Base-by-base conservation (phyloP, 30 jellyfish, hydroid and myxozoan genomes). In the Hydractinia echinata region DNA sequence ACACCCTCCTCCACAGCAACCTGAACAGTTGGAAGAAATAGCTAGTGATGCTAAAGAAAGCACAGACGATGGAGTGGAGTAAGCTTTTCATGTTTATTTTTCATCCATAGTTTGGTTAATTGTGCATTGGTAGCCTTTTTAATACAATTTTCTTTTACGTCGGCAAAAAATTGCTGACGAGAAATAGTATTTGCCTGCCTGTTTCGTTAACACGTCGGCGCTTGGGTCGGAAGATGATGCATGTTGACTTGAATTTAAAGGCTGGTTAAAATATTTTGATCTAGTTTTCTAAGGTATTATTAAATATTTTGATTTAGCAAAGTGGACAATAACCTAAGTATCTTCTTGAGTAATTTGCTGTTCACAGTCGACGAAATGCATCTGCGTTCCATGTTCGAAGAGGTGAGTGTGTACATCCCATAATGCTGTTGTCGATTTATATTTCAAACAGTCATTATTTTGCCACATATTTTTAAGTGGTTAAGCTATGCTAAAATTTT, bases 321-420 rank as follows among this genome's bases (percentile, higher is more conserved):
- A 78, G 96, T 82, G 10, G 86, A 83, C 73, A 86, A 85, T 48
- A 84, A 91, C 54, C 64, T 55, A 21, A 87, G 96, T 13, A 89
- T 93, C 19, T 93, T 93, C 76, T 74, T 93, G 49, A 93, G 99
- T 80, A 93, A 93, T 84, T 81, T 93, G 19, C 73, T 93, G 13
- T 93, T 93, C 70, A 61, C 71, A 8, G 89, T 74, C 39, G 90
- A 79, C 10, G 96, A 92, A 53, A 71, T 67, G 18, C 86, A 72
- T 54, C 66, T 92, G 3, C 67, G 58, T 72, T 55, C 76, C 4
- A 76, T 15, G 55, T 92, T 92, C 54, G 72, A 62, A 62, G 82
- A 82, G 74, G 95, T 84, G 19, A 51, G 74, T 13, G 44, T 30
- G 44, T 30, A 30, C 44, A 30, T 30, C 44, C 44, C 44, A 30